These are phyloP conservation scores for Drosophila athabasca DNA, from an alignment of 1,140 invertebrate species.

Conservation along the genomic window DNA sequence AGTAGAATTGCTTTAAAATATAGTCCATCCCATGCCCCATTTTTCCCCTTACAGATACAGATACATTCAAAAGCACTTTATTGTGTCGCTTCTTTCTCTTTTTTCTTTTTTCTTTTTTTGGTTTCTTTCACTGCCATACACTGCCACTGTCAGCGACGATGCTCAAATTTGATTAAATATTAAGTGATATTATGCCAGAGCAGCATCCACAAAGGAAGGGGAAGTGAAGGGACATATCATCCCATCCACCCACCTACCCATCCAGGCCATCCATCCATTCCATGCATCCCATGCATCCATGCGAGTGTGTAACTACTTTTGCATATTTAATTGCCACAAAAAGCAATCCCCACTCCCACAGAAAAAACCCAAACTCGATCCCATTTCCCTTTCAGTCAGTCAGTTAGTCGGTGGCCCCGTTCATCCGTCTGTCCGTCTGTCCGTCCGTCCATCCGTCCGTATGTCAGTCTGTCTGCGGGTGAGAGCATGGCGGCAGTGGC, in stretches of 20 bases:
- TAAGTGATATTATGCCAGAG: constrained; percentile 68
- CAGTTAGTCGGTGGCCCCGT: constrained; percentile 14
- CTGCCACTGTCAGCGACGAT: constrained; percentile 38
- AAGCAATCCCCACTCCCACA: constrained; percentile 62
- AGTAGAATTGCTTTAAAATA: constrained; percentile 25
- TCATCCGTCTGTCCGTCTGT: not conserved
- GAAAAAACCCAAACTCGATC: constrained; percentile 24
- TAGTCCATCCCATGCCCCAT: constrained; percentile 11
- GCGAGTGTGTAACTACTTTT: constrained; percentile 65
- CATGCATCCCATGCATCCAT: not conserved
- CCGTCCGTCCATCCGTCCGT: too few species aligned
- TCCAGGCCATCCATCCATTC: not conserved
- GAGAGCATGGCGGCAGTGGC: too few species aligned
- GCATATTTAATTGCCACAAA: constrained; percentile 75
- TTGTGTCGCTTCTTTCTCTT: not conserved
- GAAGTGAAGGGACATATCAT: too few species aligned
- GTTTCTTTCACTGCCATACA: constrained; percentile 2
- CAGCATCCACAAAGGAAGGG: constrained; percentile 11
- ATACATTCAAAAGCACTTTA: constrained; percentile 52
- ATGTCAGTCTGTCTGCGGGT: not conserved
- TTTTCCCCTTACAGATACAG: not conserved
- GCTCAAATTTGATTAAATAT: constrained; percentile 76
- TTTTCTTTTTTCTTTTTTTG: constrained; percentile 27
- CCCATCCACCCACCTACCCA: too few species aligned
- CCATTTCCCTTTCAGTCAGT: constrained; percentile 35